A percentile compares a stretch with the other conserved stretches of the same genome.
Conservation (phyloP, 2,113 vertebrate species). For the Willisornis vidua region DNA sequence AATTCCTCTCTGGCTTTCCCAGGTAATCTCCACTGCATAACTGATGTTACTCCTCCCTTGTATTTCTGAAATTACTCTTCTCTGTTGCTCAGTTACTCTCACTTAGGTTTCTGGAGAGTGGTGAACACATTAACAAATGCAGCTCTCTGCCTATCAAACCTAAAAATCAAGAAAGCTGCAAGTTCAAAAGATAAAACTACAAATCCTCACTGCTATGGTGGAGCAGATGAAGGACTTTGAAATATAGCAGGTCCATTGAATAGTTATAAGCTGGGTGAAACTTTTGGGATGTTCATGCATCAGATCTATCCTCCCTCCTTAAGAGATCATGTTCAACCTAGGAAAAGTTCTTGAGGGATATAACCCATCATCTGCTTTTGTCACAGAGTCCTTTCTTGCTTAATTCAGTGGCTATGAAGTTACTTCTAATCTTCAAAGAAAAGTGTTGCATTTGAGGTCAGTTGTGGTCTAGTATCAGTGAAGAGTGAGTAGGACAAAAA, state of each 20-base stretch:
- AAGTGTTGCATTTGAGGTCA: neutral
- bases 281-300: neutral
- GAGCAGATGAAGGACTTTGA: neutral
- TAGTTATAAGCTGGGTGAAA: neutral
- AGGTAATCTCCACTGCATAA: neutral
- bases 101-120: neutral
- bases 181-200: neutral
- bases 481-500: neutral
- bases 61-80: neutral
- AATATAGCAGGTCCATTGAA: neutral
- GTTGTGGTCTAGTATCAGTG: neutral
- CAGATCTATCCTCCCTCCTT: neutral
- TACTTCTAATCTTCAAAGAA: neutral
- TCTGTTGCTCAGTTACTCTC: neutral
- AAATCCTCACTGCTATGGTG: neutral
- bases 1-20: neutral
- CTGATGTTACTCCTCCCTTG: neutral
- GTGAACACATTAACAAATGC: neutral
- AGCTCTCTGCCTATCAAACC: neutral
- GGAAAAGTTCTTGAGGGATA: neutral
- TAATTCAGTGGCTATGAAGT: fast-evolving
- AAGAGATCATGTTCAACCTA: neutral
- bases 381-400: neutral
- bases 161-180: neutral
- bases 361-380: neutral